Conservation (phyloP, 2,888 invertebrate genomes). For the Pandemis cinnamomeana region DNA sequence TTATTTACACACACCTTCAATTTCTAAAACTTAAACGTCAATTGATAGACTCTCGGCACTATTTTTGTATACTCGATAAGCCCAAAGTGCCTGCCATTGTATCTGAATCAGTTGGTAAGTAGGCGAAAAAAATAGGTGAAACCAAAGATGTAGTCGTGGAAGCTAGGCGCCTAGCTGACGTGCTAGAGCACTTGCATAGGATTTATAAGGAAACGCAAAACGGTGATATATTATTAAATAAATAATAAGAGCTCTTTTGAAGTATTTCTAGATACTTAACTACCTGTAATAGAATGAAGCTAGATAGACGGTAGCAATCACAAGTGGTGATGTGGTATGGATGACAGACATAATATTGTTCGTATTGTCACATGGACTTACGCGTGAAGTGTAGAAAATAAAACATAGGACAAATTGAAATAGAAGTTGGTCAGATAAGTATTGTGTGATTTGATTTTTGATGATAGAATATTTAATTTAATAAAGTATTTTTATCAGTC, state of each 20-base stretch:
- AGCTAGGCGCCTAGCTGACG: constrained; percentile 25
- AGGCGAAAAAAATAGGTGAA: constrained; percentile 24
- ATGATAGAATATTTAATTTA: neutral
- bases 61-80: constrained; percentile 42
- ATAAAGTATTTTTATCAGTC: neutral
- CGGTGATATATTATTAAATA: constrained; percentile 50
- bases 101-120: constrained; percentile 32
- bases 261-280: constrained; percentile 23
- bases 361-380: constrained; percentile 16
- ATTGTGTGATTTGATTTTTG: neutral
- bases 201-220: constrained; percentile 40
- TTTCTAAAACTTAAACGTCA: constrained; percentile 59
- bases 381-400: constrained; percentile 2
- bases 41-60: constrained; percentile 36
- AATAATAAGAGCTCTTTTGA: constrained; percentile 36
- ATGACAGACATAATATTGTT: constrained; percentile 23
- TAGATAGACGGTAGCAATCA: constrained; percentile 30
- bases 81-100: constrained; percentile 68
- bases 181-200: constrained; percentile 44
- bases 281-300: constrained; percentile 29
- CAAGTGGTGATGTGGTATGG: constrained; percentile 3
- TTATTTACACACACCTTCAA: constrained; percentile 46
- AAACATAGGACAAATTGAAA: constrained; percentile 45
- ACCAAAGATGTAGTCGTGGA: constrained; percentile 20
- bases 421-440: constrained; percentile 32